Evolutionary conservation across 37 sponge, comb jelly and placozoan genomes (phyloP).

Genomic region (Tethya wilhelma): DNA sequence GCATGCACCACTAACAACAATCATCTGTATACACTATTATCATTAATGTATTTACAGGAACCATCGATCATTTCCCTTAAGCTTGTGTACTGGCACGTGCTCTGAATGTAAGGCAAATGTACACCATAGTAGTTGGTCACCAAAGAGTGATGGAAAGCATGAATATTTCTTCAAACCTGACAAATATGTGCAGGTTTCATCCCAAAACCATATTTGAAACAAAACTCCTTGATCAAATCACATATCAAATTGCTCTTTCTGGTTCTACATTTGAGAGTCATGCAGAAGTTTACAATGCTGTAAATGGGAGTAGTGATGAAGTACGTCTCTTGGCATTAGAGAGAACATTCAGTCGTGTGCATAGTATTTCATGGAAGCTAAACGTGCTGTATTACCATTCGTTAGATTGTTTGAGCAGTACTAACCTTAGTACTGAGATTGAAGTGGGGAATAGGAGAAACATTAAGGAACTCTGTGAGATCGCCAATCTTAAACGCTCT

Average conservation of each 20-base stretch:
- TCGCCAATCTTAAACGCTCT: not conserved
- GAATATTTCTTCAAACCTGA: not conserved
- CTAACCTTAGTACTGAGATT: not conserved
- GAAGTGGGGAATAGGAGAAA: not conserved
- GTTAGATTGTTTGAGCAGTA: not conserved
- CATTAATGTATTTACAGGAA: not conserved
- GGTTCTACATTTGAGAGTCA: constrained; percentile 8
- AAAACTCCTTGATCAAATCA: not conserved
- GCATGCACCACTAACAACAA: too few species aligned
- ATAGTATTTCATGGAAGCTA: not conserved
- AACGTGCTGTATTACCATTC: not conserved
- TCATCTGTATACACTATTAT: not conserved
- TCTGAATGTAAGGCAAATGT: not conserved
- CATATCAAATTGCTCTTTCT: not conserved
- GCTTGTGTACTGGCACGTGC: not conserved
- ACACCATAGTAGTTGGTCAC: not conserved
- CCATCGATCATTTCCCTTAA: not conserved
- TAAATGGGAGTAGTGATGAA: not conserved
- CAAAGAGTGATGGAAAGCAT: not conserved
- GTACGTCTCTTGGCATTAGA: not conserved
- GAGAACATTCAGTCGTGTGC: not conserved
- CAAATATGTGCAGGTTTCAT: not conserved
- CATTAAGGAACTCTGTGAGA: not conserved
- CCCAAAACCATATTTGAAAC: not conserved
- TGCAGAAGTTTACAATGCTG: not conserved